Base-by-base conservation (phyloP, 2,888 invertebrate genomes). In the Limnephilus rhombicus region DNA sequence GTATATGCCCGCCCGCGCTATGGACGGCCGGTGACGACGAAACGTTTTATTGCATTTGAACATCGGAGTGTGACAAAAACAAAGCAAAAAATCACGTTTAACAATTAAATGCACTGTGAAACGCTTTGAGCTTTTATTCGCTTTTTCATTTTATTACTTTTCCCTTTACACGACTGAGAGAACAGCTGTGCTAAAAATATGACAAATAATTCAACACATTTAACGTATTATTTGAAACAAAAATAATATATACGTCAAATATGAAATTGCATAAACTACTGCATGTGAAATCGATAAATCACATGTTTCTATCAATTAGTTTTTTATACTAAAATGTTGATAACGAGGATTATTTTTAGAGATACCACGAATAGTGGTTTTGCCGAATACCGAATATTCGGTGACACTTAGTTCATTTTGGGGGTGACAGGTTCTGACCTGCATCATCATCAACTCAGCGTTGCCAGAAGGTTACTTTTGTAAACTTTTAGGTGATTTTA, bases 21-120 rank as follows among this genome's bases (percentile, higher is more conserved):
- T 90, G 89, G 81, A 90, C 80, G 85, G 37, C 29, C 41, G 34
- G 80, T 53, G 80, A 85, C 68, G 85, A 86, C 68, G 53, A 91
- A 85, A 80, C 86, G 68, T 91, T 91, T 91, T 91, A 91, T 91
- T 91, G 82, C 91, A 85, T 81, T 85, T 85, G 80, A 90, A 92
- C 92, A 92, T 80, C 41, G 85, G 68, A 81, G 85, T 92, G 92
- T 90, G 92, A 92, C 92, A 90, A 90, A 90, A 92, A 90, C 92
- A 89, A 85, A 81, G 45, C 92, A 90, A 90, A 89, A 92, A 91
- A 91, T 87, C 87, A 86, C 81, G 86, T 87, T 31, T 81, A 45
- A 91, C 91, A 91, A 91, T 91, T 91, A 91, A 91, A 91, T 91
- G 91, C 91, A 91, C 80, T 49, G 91, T 53, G 81, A 91, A 91